Evolutionary conservation across 2,113 vertebrate species (phyloP), one percentile per base, ranked within the genome.

Genomic region (Leucoraja erinaceus): DNA sequence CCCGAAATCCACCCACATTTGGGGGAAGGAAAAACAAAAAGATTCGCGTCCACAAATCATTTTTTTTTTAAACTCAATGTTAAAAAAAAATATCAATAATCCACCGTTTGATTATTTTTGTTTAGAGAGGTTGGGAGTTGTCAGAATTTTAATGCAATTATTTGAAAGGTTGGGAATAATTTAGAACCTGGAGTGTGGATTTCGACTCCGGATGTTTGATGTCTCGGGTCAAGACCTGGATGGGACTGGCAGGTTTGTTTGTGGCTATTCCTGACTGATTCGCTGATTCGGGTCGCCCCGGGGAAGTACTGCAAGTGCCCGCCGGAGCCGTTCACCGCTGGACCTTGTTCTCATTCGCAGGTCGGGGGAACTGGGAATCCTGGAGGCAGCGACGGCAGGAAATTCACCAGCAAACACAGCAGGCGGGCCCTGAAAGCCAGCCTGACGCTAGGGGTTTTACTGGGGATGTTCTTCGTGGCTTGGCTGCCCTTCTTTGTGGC

Each of bases 401-500:
- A 96, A 25, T 96, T 98, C 72, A 93, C 96, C 93, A 98, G 95
- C 95, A 97, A 97, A 93, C 98, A 99, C 94, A 98, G 98, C 94
- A 97, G 96, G 93, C 97, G 97, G 94, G 98, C 98, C 0, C 95
- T 99, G 93, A 99, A 99, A 95, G 99, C 99, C 95, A 99, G 98
- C 61, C 96, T 99, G 95, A 99, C 99, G 0, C 95, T 99, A 94
- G 98, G 99, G 74, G 96, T 99, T 93, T 96, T 99, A 33, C 95
- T 99, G 95, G 98, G 99, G 93, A 98, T 99, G 95, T 99, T 99
- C 96, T 99, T 99, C 5, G 97, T 98, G 72, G 97, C 98, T 8
- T 99, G 98, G 99, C 94, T 99, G 0, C 99, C 99, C 3, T 99
- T 99, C 96, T 99, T 99, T 3, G 93, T 99, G 94, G 97, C 97